Percentiles rank a stretch among this genome's conserved stretches.
Conservation (phyloP, 1,140 invertebrate species). For the Mycetomoellerius zeteki region DNA sequence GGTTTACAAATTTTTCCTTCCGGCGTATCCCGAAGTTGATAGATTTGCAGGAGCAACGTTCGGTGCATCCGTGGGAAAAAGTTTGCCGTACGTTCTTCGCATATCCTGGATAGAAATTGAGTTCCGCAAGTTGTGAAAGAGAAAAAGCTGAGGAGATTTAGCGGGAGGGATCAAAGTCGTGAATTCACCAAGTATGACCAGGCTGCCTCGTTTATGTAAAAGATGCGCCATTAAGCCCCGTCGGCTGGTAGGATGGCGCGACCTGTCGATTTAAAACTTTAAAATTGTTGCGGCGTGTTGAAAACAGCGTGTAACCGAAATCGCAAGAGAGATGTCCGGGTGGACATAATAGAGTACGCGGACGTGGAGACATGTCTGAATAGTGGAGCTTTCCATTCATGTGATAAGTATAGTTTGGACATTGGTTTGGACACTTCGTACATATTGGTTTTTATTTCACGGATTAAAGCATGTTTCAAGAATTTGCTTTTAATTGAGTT, state of each 20-base stretch:
- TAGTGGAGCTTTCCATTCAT: background rate
- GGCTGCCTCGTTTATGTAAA: conserved; percentile 53
- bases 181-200: conserved; percentile 58
- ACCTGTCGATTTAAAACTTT: conserved; percentile 67
- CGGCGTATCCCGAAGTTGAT: conserved; percentile 37
- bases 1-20: conserved; percentile 50
- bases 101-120: conserved; percentile 68
- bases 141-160: conserved; percentile 39
- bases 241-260: conserved; percentile 34
- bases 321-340: background rate
- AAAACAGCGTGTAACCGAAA: conserved; percentile 41
- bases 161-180: conserved; percentile 64
- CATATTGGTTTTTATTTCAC: background rate
- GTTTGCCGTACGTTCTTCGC: conserved; percentile 60
- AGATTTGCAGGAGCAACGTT: conserved; percentile 50
- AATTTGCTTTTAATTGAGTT: background rate
- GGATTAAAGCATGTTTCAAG: background rate
- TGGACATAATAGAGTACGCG: background rate
- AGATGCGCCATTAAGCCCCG: conserved; percentile 66
- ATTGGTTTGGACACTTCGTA: background rate
- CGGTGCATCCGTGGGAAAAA: conserved; percentile 30
- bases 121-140: conserved; percentile 64
- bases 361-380: background rate
- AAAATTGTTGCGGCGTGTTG: conserved; percentile 36
- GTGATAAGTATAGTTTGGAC: background rate